Evolutionary conservation across 2,113 vertebrate species (phyloP).

Genomic region (Hyaena hyaena): DNA sequence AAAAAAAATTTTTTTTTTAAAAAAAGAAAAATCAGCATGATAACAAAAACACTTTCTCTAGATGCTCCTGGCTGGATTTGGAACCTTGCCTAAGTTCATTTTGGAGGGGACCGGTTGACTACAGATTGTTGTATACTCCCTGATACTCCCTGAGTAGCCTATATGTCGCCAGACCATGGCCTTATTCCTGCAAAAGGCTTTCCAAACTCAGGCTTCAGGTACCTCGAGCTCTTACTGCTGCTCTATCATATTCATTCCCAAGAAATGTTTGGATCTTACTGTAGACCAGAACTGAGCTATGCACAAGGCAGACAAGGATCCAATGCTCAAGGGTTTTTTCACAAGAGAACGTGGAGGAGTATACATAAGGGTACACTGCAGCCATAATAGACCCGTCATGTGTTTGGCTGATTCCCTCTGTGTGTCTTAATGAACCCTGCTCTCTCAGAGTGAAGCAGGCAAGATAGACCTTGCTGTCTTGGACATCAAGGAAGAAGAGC

Average conservation of each 20-base stretch:
- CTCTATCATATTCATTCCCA: not conserved
- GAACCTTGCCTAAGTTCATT: not conserved
- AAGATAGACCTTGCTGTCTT: conserved; percentile 1
- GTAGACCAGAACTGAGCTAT: not conserved
- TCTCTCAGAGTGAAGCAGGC: not conserved
- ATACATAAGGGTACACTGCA: not conserved
- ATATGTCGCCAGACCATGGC: not conserved
- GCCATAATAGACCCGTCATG: not conserved
- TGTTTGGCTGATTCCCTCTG: not conserved
- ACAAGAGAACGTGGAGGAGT: too few relatives aligned
- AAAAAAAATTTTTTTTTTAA: too few relatives aligned
- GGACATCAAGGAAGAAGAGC: conserved; percentile 11
- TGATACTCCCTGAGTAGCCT: not conserved
- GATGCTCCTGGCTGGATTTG: not conserved
- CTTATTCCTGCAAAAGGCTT: not conserved
- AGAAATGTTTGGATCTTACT: not conserved
- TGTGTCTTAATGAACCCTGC: not conserved
- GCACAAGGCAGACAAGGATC: not conserved
- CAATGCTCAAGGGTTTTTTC: not conserved
- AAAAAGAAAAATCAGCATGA: conserved; percentile 10
- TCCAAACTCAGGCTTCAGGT: not conserved
- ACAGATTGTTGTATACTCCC: not conserved
- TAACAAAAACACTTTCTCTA: not conserved
- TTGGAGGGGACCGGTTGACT: not conserved
- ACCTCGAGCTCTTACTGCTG: not conserved